Conservation (phyloP, 2,113 vertebrate species). For the Macquaria ambigua region DNA sequence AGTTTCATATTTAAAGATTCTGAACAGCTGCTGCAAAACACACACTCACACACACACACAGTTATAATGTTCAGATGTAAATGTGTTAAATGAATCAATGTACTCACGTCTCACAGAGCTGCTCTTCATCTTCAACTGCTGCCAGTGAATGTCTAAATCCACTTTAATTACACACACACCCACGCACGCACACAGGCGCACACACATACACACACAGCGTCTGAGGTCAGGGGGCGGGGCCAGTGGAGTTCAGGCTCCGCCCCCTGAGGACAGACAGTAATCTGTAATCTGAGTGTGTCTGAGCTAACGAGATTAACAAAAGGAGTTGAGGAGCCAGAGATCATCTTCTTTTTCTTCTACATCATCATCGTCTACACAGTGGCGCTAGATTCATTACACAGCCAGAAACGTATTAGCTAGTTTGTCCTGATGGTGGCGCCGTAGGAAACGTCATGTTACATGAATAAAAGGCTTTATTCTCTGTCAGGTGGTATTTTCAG, state of each 20-base stretch:
- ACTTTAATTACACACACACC: constrained; percentile 52
- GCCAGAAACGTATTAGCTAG: too few species aligned
- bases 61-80: not conserved
- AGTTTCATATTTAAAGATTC: not conserved
- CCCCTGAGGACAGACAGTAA: constrained; percentile 49
- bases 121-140: constrained; percentile 28
- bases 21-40: not conserved
- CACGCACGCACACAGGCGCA: constrained; percentile 10
- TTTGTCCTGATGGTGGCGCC: too few species aligned
- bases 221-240: constrained; percentile 48
- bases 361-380: not conserved
- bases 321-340: constrained; percentile 31
- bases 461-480: too few species aligned
- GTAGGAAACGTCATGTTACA: too few species aligned
- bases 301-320: constrained; percentile 53
- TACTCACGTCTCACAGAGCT: constrained; percentile 60
- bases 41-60: not conserved
- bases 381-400: not conserved
- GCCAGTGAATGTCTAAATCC: constrained; percentile 42
- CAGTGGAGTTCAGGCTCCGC: constrained; percentile 4
- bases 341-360: not conserved
- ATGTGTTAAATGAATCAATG: not conserved
- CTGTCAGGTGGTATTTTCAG: too few species aligned
- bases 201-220: not conserved
- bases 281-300: constrained; percentile 42